Evolutionary conservation across 2,888 invertebrate species (phyloP).

Genomic region (Cremastinae sp.): DNA sequence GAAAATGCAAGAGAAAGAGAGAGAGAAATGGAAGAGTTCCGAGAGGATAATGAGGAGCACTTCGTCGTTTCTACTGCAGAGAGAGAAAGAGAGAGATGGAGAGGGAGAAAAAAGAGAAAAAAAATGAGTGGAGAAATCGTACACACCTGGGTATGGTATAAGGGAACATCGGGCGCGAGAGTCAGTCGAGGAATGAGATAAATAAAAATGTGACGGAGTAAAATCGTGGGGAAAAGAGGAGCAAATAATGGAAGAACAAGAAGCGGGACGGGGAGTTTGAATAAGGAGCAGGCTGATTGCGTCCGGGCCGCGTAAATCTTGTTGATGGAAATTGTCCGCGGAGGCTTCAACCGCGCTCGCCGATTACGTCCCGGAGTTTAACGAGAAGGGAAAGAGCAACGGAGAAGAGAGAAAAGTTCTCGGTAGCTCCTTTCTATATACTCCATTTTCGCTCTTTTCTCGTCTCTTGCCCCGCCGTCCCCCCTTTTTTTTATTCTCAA

Average conservation of each 20-base stretch:
- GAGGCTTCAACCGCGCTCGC: constrained; percentile 74
- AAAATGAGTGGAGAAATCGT: constrained; percentile 12
- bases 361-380: constrained; percentile 75
- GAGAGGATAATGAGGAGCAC: constrained; percentile 59
- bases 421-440: constrained; percentile 71
- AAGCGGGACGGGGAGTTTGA: constrained; percentile 30
- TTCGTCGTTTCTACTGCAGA: constrained; percentile 36
- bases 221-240: constrained; percentile 16
- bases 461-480: constrained; percentile 54
- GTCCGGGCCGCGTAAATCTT: constrained; percentile 77
- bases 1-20: constrained; percentile 23
- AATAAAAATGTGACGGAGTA: constrained; percentile 24
- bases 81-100: constrained; percentile 33
- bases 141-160: constrained; percentile 8
- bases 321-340: constrained; percentile 77
- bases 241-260: constrained; percentile 13
- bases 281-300: constrained; percentile 72
- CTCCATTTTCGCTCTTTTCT: constrained; percentile 61
- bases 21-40: constrained; percentile 26
- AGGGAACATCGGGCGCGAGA: too few relatives aligned
- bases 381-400: constrained; percentile 32
- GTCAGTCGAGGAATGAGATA: constrained; percentile 27
- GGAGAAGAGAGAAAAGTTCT: constrained; percentile 64
- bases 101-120: constrained; percentile 31
- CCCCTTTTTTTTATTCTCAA: constrained; percentile 42